Percentiles rank a stretch among this genome's conserved stretches.
Evolutionary conservation across 2,888 invertebrate genomes (phyloP).

Genomic region (Diplolepis rosae): DNA sequence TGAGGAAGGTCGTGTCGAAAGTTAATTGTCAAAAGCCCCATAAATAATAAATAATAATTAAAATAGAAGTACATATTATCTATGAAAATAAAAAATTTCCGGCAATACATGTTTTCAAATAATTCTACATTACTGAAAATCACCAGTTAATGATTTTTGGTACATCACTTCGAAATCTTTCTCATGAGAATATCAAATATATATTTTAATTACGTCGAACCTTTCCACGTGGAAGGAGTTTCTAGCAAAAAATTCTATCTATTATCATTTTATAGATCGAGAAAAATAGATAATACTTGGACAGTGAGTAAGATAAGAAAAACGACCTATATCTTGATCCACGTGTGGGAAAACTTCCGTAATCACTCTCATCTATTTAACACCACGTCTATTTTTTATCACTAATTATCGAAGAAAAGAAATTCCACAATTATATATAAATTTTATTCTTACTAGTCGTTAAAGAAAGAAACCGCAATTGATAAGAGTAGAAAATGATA

Average conservation of each 20-base stretch:
- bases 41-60: no score
- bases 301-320: conserved; percentile 3
- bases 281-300: conserved; percentile 7
- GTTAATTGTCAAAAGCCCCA: no score
- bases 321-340: conserved; percentile 25
- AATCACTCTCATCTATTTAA: background rate
- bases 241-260: background rate
- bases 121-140: background rate
- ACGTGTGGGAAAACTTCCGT: conserved; percentile 21
- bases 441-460: no score
- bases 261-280: background rate
- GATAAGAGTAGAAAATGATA: no score
- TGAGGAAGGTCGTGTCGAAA: background rate
- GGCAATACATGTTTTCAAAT: background rate
- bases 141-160: no score
- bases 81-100: no score
- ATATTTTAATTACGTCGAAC: background rate
- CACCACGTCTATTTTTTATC: background rate
- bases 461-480: no score
- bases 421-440: no score
- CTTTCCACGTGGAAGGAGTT: background rate
- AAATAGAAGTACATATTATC: no score
- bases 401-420: background rate
- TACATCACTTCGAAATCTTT: no score
- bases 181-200: background rate